Conservation (phyloP, 1,140 invertebrate species). For the Procambarus clarkii region DNA sequence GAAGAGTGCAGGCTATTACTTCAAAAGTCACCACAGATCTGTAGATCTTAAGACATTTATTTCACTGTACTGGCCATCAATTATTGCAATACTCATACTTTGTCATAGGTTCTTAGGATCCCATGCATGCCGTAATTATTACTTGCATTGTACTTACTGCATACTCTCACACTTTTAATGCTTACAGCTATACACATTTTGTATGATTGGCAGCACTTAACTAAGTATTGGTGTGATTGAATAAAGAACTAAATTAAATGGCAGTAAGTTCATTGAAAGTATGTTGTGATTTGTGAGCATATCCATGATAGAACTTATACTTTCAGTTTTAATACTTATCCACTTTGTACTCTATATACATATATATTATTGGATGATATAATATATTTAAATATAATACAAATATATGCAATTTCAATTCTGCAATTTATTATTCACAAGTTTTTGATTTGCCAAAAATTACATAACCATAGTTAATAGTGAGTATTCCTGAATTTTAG, state of each 20-base stretch:
- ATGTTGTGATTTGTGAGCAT: not conserved
- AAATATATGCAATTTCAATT: not conserved
- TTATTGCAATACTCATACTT: slow-evolving; percentile 6
- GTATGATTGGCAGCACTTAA: not conserved
- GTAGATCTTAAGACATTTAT: slow-evolving; percentile 8
- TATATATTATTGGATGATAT: not conserved
- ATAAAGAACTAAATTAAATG: not conserved
- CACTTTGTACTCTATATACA: not conserved
- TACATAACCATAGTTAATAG: not conserved
- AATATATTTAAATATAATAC: not conserved
- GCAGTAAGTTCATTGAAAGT: not conserved
- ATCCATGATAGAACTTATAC: not conserved
- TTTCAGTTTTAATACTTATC: not conserved
- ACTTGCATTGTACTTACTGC: not conserved
- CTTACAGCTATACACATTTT: not conserved
- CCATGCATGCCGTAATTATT: not conserved
- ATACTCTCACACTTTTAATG: not conserved
- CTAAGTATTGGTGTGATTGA: not conserved
- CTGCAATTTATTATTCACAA: not conserved
- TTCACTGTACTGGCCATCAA: not conserved
- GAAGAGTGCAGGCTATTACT: slow-evolving; percentile 83
- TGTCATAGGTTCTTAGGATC: not conserved
- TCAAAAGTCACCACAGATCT: slow-evolving; percentile 64
- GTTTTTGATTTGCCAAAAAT: not conserved
- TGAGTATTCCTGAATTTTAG: not conserved